Percentiles rank a stretch among this genome's conserved stretches.
Evolutionary conservation across 2,797 vertebrate species (phyloP).

Genomic region (Alca torda): DNA sequence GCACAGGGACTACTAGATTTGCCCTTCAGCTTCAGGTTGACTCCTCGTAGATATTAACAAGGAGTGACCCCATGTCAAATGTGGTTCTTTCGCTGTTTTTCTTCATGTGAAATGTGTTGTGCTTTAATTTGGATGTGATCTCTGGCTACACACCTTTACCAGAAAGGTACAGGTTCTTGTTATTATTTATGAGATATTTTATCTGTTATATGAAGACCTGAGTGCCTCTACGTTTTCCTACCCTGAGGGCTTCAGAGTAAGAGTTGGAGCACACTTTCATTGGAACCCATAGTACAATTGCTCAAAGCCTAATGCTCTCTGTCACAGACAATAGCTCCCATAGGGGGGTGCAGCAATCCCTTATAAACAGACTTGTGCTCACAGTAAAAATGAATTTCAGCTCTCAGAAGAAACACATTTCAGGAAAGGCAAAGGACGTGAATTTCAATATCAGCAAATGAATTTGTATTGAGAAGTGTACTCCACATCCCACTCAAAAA

Average conservation of each 20-base stretch:
- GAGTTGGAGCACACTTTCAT: neutral
- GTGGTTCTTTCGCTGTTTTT: neutral
- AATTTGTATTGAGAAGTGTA: neutral
- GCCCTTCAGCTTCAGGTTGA: neutral
- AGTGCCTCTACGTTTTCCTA: neutral
- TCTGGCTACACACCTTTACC: neutral
- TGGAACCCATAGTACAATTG: neutral
- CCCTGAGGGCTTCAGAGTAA: neutral
- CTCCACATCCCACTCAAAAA: conserved; percentile 16
- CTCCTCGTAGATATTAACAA: neutral
- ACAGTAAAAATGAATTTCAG: conserved; percentile 39
- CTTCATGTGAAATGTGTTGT: neutral
- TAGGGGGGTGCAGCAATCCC: neutral
- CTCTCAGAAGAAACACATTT: conserved; percentile 1
- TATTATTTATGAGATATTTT: neutral
- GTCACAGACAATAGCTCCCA: conserved; percentile 10
- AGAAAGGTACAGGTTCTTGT: neutral
- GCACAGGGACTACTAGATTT: neutral
- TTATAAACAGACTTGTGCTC: conserved; percentile 17
- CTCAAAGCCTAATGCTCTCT: conserved; percentile 33
- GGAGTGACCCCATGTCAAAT: neutral
- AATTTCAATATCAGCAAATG: conserved; percentile 28
- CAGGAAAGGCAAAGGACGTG: neutral
- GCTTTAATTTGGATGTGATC: neutral
- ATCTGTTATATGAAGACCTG: neutral